These are phyloP conservation scores for Sparus aurata DNA, from an alignment of 2,797 vertebrate genomes.

Conservation along the genomic window DNA sequence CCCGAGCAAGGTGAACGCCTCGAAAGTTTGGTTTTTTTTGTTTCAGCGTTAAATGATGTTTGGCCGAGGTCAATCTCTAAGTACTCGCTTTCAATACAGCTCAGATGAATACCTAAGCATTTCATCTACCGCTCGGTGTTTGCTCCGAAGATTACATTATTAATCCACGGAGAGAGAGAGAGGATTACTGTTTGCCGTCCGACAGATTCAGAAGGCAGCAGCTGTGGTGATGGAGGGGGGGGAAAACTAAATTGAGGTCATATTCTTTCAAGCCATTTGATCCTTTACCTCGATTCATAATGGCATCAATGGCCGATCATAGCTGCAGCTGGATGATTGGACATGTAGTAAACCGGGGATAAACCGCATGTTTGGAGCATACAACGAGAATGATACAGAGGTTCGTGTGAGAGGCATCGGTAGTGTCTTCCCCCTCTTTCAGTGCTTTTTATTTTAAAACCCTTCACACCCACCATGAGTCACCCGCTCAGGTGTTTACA, in stretches of 20 bases:
- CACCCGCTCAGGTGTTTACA: background rate
- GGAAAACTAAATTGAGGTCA: constrained; percentile 66
- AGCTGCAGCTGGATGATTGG: constrained; percentile 37
- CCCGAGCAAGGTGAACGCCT: constrained; percentile 53
- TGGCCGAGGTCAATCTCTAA: constrained; percentile 53
- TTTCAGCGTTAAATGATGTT: constrained; percentile 46
- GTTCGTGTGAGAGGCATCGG: background rate
- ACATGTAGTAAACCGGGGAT: constrained; percentile 20
- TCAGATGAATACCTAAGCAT: constrained; percentile 68
- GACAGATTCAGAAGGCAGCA: constrained; percentile 53
- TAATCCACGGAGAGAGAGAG: constrained; percentile 62
- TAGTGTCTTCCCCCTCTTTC: background rate
- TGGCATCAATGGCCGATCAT: constrained; percentile 14
- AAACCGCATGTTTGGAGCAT: constrained; percentile 24
- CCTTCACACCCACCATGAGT: background rate
- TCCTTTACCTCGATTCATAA: constrained; percentile 51
- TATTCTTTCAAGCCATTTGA: constrained; percentile 57
- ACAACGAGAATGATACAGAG: no score
- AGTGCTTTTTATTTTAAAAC: background rate
- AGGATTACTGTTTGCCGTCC: constrained; percentile 70
- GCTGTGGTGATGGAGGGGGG: constrained; percentile 52
- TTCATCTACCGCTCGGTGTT: constrained; percentile 70
- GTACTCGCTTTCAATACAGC: constrained; percentile 35
- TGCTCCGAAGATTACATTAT: constrained; percentile 76
- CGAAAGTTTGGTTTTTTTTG: constrained; percentile 48